phyloP scores from a whole-genome alignment of 2,113 vertebrate species.

The Sorex fumeus region DNA sequence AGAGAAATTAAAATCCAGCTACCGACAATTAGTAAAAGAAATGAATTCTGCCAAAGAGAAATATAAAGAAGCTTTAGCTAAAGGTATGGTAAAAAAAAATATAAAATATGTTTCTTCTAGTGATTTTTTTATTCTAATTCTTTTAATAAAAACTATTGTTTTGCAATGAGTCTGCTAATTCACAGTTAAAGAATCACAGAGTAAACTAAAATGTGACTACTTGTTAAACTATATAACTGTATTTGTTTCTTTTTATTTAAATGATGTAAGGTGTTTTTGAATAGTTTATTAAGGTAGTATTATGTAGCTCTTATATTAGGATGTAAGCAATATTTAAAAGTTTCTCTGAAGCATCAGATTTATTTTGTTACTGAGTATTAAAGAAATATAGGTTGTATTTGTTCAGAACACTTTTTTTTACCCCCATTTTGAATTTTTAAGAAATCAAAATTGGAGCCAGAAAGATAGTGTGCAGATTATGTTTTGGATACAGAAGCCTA shows the following conservation, averaged over 20 bases:
- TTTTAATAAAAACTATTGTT: neutral
- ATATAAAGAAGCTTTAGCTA: conserved; percentile 95
- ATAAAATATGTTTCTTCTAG: conserved; percentile 52
- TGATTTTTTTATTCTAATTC: conserved; percentile 53
- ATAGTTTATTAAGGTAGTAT: conserved; percentile 15
- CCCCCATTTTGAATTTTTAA: too few relatives aligned
- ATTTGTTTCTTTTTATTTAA: conserved; percentile 7
- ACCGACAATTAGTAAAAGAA: conserved; percentile 96
- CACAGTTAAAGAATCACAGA: neutral
- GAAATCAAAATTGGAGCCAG: too few relatives aligned
- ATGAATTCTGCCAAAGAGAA: conserved; percentile 96
- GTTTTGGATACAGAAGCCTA: too few relatives aligned
- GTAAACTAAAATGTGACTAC: neutral
- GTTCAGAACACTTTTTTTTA: conserved; percentile 4
- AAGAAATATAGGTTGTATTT: conserved; percentile 34
- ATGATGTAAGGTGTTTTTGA: neutral
- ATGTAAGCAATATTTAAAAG: neutral
- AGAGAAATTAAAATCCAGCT: conserved; percentile 96
- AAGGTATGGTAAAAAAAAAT: conserved; percentile 91
- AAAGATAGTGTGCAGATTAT: too few relatives aligned
- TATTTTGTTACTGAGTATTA: conserved; percentile 41
- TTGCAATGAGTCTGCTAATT: conserved; percentile 24
- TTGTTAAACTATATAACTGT: neutral
- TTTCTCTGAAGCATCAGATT: neutral
- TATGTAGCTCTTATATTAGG: neutral